Base-by-base conservation (phyloP, 2,888 invertebrate genomes). In the Zootermopsis nevadensis region DNA sequence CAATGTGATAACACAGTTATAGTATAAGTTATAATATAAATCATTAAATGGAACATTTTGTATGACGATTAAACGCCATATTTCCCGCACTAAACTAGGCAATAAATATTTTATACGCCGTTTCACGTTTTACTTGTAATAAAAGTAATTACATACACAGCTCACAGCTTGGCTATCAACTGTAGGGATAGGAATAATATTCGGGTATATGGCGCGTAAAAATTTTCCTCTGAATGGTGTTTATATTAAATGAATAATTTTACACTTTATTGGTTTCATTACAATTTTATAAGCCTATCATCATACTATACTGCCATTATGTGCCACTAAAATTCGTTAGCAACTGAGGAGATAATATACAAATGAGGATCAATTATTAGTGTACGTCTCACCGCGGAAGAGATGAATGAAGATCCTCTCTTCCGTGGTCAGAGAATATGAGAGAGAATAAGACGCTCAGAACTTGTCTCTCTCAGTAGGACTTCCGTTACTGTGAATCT, bases 111-210 rank as follows among this genome's bases (percentile, higher is more conserved):
- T 69, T 31, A 69, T 33, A 30, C 22, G 2, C 15, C 69, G 27
- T 31, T 33, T 69, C 69, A 8, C 33, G 22, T 69, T 69, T 69
- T 69, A 69, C 33, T 6, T 69, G 33, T 31, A 31, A 8, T 69
- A 69, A 33, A 4, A 69, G 69, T 69, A 69, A 69, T 69, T 69
- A 30, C 19, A 22, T 60, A 69, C 69, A 69, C 33, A 33, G 22
- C 12, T 33, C 1, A 69, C 69, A 69, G 12, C 22, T 33, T 0
- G 31, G 69, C 31, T 31, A 30, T 33, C 33, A 33, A 33, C 31
- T 33, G 33, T 6, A 6, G 19, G 30, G 55, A 1, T 31, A 31
- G 27, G 79, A 33, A 31, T 10, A 24, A 33, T 33, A 69, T 31
- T 69, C 69, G 15, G 60, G 60, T n/a, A 60, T 60, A 60, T 27